A percentile compares a stretch with the other conserved stretches of the same genome.
These are phyloP conservation scores for Neelides folsomi DNA, from an alignment of 2,888 invertebrate genomes.

Conservation along the genomic window DNA sequence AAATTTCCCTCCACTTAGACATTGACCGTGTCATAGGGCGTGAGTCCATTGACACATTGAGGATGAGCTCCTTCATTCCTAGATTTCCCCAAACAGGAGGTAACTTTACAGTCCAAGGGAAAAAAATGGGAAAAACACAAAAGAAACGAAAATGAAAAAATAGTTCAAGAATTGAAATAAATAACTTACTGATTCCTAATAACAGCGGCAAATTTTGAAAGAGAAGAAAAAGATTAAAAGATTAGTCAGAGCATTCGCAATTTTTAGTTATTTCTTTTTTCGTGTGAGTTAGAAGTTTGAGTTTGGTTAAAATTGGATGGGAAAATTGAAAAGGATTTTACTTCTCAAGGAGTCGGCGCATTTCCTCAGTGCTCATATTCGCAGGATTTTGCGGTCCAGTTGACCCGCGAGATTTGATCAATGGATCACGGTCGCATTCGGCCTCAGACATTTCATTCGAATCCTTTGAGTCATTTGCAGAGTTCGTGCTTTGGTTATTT, in stretches of 20 bases:
- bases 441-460: conserved; percentile 89
- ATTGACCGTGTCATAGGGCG: conserved; percentile 98
- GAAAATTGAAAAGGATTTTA: conserved; percentile 52
- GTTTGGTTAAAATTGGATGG: no score
- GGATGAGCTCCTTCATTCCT: conserved; percentile 84
- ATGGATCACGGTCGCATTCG: conserved; percentile 73
- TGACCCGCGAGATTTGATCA: conserved; percentile 43
- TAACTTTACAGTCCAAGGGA: conserved; percentile 11
- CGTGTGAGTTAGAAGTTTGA: no score
- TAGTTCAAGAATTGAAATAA: background rate
- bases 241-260: background rate
- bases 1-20: conserved; percentile 54
- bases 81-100: conserved; percentile 30
- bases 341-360: conserved; percentile 95
- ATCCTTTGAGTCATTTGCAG: conserved; percentile 84
- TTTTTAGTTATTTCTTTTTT: no score
- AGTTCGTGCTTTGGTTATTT: conserved; percentile 46
- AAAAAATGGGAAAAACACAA: background rate
- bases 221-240: conserved; percentile 8
- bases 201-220: conserved; percentile 3
- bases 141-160: conserved; percentile 2
- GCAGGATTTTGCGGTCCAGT: conserved; percentile 19
- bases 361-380: conserved; percentile 76
- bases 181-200: conserved; percentile 23
- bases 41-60: conserved; percentile 66